phyloP scores from a whole-genome alignment of 2,797 vertebrate species.

The Siniperca obscura region DNA sequence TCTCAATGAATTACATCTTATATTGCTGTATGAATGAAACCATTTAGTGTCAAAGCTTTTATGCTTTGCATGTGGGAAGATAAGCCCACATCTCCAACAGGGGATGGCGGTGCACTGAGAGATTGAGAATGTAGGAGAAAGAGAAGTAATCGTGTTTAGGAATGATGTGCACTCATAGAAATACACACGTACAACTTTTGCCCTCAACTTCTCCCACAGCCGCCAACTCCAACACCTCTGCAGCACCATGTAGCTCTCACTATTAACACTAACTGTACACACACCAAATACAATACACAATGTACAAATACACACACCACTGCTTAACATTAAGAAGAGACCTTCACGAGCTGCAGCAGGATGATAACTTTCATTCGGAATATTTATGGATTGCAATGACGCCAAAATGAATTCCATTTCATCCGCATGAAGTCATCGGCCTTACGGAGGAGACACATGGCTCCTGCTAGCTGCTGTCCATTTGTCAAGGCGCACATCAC shows the following conservation, averaged over 20 bases:
- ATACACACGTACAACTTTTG: slow-evolving; percentile 45
- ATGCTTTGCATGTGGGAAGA: slow-evolving; percentile 56
- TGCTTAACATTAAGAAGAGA: slow-evolving; percentile 23
- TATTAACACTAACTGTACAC: not conserved
- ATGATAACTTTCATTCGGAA: slow-evolving; percentile 71
- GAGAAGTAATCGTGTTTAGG: slow-evolving; percentile 37
- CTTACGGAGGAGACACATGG: slow-evolving; percentile 55
- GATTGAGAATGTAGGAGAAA: slow-evolving; percentile 29
- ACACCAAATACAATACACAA: slow-evolving; percentile 13
- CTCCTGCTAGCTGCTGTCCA: slow-evolving; percentile 52
- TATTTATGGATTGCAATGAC: slow-evolving; percentile 72
- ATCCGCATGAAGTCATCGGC: slow-evolving; percentile 73
- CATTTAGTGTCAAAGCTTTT: slow-evolving; percentile 55
- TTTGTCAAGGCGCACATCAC: slow-evolving; percentile 57
- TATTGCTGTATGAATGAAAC: slow-evolving; percentile 62
- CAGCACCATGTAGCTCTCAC: slow-evolving; percentile 21
- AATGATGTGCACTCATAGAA: slow-evolving; percentile 44
- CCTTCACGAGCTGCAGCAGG: slow-evolving; percentile 39
- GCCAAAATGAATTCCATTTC: slow-evolving; percentile 74
- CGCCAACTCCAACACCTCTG: slow-evolving; percentile 23
- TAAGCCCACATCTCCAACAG: slow-evolving; percentile 45
- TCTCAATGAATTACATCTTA: slow-evolving; percentile 54
- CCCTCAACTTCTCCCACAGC: slow-evolving; percentile 24
- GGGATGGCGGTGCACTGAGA: slow-evolving; percentile 36
- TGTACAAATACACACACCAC: slow-evolving; percentile 13